A percentile compares a stretch with the other conserved stretches of the same genome.
These are phyloP conservation scores for Drosophila neonasuta DNA, from an alignment of 2,888 invertebrate genomes.

Conservation along the genomic window DNA sequence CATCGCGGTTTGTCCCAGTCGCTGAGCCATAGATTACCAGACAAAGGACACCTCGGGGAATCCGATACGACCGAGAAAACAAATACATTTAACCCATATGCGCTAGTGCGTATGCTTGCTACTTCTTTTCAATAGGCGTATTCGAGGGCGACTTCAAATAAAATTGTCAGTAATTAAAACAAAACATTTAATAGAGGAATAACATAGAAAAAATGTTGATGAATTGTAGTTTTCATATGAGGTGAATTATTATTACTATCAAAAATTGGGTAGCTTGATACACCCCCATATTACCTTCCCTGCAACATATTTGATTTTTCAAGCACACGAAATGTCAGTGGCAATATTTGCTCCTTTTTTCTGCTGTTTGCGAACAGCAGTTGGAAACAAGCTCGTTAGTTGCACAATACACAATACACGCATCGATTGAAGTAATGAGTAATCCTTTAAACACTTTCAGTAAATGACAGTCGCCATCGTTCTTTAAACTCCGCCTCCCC, in stretches of 20 bases:
- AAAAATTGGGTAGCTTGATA: not conserved
- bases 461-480: conserved; percentile 43
- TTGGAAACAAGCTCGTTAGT: conserved; percentile 44
- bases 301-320: conserved; percentile 17
- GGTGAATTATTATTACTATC: not conserved
- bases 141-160: not conserved
- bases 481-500: conserved; percentile 33
- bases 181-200: not conserved
- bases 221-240: not conserved
- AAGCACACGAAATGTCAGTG: conserved; percentile 14
- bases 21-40: conserved; percentile 56
- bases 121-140: conserved; percentile 12
- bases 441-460: conserved; percentile 46
- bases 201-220: not conserved
- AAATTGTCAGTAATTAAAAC: not conserved
- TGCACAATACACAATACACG: conserved; percentile 4
- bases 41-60: conserved; percentile 59
- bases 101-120: conserved; percentile 11
- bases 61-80: conserved; percentile 26
- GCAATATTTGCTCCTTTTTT: not conserved
- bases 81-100: conserved; percentile 14
- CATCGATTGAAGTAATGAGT: conserved; percentile 30
- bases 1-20: conserved; percentile 20
- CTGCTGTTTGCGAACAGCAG: conserved; percentile 26
- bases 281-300: conserved; percentile 21